Evolutionary conservation across 2,888 invertebrate species (phyloP).

Genomic region (Pollenia griseotomentosa): DNA sequence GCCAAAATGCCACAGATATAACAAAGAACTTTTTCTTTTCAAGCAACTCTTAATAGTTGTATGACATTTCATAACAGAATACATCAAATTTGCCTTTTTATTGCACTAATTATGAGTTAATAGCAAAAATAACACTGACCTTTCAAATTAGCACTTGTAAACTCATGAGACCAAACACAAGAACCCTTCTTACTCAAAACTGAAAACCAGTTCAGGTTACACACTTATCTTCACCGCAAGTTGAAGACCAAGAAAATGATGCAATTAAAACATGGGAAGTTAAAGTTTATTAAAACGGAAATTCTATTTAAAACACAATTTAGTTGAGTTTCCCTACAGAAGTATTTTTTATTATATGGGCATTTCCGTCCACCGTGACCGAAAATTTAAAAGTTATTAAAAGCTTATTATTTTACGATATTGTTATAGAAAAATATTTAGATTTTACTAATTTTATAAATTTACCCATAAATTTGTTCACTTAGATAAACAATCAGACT

Average conservation of each 20-base stretch:
- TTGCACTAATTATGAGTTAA: not conserved
- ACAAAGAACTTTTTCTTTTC: too few relatives aligned
- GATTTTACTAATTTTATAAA: too few relatives aligned
- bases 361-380: too few relatives aligned
- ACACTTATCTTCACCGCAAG: not conserved
- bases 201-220: constrained; percentile 18
- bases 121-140: constrained; percentile 16
- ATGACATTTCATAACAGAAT: not conserved
- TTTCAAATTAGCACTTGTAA: not conserved
- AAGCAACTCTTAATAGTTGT: not conserved
- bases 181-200: not conserved
- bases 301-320: constrained; percentile 49
- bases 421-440: too few relatives aligned
- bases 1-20: not conserved
- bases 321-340: constrained; percentile 4
- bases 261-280: constrained; percentile 44
- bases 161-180: not conserved
- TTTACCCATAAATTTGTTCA: too few relatives aligned
- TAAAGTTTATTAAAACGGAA: constrained; percentile 45
- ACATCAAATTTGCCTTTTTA: not conserved
- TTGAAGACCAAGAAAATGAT: not conserved
- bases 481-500: too few relatives aligned
- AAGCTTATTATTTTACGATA: too few relatives aligned
- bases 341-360: too few relatives aligned
- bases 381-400: too few relatives aligned